Evolutionary conservation across 2,113 vertebrate genomes (phyloP), one percentile per base, ranked within the genome.

Genomic region (Myrmecophaga tridactyla): DNA sequence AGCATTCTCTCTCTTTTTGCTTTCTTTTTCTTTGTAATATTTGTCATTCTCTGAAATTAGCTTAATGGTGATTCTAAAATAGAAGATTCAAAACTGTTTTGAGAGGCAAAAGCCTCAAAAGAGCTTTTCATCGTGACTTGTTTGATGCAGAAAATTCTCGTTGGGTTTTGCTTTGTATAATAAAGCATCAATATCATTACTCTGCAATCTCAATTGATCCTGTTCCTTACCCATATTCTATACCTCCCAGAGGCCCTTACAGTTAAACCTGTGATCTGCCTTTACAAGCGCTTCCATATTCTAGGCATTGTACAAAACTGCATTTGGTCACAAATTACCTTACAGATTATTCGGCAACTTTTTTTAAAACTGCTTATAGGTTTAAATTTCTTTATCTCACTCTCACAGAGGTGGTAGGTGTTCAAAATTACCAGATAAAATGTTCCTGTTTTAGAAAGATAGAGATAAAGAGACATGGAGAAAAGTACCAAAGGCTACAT

Each of bases 381-480:
- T 56, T 92, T 89, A 89, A 43, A 46, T 78, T 95, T 89, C 91
- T 84, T 63, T 41, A 21, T 82, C 76, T 88, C 31, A 36, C 72
- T 80, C 39, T 96, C n/a, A 67, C 6, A 43, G 46, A 93, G 48
- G 48, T 23, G 20, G 48, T 1, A 34, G 48, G 18, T 51, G 3
- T 25, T 58, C 48, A 72, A 85, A 63, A 75, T 69, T 31, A 69
- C 15, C 29, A 90, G 39, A 20, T 36, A 15, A 90, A 67, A 67
- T 75, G 17, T 51, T 90, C 31, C 53, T 51, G 15, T 70, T 69
- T 53, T 4, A 86, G 21, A 31, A 31, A 73, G 12, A 6, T 11
- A 43, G 39, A 82, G 23, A 41, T 18, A 39, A 34, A 90, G 3
- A 83, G 58, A 53, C 63, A 56, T 8, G 25, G 67, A 48, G 48